These are phyloP conservation scores for Microplitis demolitor DNA, from an alignment of 1,140 invertebrate genomes.

Conservation along the genomic window DNA sequence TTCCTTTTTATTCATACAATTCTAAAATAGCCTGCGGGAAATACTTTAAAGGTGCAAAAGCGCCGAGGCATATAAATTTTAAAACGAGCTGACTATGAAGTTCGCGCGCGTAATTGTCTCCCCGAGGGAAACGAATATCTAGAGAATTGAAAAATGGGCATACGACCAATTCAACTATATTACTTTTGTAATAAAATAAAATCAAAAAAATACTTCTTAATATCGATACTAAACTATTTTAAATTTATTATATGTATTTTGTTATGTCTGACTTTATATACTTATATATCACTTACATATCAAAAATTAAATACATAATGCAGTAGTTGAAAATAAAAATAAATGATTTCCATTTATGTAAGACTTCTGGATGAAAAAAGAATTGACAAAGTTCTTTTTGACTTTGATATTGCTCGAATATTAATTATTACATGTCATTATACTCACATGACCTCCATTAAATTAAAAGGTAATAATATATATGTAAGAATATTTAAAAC, in stretches of 20 bases:
- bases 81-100: constrained; percentile 20
- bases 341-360: too few relatives aligned
- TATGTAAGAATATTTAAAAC: too few relatives aligned
- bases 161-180: constrained; percentile 14
- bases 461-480: too few relatives aligned
- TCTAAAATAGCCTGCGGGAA: neutral
- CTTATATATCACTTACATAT: too few relatives aligned
- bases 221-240: neutral
- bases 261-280: neutral
- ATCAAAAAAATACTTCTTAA: neutral
- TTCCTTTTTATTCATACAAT: constrained; percentile 1
- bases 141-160: constrained; percentile 8
- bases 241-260: neutral
- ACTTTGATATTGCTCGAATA: too few relatives aligned
- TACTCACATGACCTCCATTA: too few relatives aligned
- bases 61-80: constrained; percentile 19
- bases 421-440: too few relatives aligned
- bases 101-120: constrained; percentile 16
- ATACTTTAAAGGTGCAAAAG: constrained; percentile 11
- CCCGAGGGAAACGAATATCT: constrained; percentile 13
- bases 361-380: too few relatives aligned
- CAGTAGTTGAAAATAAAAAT: too few relatives aligned
- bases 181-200: constrained; percentile 8
- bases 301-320: too few relatives aligned
- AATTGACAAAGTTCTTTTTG: too few relatives aligned